phyloP scores from a whole-genome alignment of 2,888 invertebrate species.

The Phytoseiulus persimilis region DNA sequence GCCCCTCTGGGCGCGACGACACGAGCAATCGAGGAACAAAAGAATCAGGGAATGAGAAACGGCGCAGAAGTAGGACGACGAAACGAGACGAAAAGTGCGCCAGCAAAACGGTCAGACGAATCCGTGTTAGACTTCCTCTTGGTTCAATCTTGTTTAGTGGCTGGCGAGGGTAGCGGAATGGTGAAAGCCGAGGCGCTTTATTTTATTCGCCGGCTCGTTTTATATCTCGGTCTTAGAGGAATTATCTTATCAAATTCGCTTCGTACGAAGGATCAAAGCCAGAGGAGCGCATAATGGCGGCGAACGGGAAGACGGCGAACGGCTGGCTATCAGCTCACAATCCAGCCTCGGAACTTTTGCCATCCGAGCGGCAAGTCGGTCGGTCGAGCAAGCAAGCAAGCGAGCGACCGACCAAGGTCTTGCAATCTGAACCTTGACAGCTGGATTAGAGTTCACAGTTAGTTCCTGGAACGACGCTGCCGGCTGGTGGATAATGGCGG shows the following conservation, averaged over 20 bases:
- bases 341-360: neutral
- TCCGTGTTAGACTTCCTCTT: neutral
- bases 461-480: neutral
- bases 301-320: neutral
- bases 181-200: neutral
- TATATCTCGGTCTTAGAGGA: neutral
- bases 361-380: neutral
- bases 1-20: too few relatives aligned
- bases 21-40: too few relatives aligned
- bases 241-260: neutral
- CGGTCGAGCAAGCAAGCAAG: neutral
- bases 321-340: neutral
- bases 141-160: neutral
- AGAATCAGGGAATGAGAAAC: neutral
- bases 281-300: neutral
- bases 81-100: neutral
- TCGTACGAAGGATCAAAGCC: neutral
- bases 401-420: neutral
- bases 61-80: neutral
- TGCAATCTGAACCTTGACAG: neutral
- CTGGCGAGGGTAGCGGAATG: neutral
- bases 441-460: neutral
- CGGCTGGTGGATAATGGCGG: neutral
- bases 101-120: neutral
- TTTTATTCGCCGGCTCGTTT: neutral